A percentile compares a stretch with the other conserved stretches of the same genome.
Conservation (phyloP, 2,888 invertebrate genomes). For the Hesperia comma region DNA sequence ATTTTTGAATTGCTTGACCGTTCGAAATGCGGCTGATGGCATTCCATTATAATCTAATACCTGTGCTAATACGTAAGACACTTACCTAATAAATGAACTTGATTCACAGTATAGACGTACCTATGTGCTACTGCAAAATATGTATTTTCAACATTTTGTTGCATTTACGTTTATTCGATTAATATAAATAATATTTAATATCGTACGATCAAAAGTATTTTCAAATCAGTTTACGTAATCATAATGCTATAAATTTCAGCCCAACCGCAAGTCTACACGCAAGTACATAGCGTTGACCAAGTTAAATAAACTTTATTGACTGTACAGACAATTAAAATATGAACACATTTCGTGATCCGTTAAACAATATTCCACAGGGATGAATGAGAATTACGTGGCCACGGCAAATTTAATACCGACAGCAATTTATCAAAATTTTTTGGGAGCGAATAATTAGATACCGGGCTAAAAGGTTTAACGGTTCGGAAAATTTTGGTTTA, state of each 20-base stretch:
- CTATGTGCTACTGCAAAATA: no score
- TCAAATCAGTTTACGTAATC: no score
- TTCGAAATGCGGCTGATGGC: no score
- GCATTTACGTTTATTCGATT: no score
- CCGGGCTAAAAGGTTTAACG: slow-evolving; percentile 51
- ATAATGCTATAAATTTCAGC: not conserved
- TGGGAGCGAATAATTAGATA: slow-evolving; percentile 53
- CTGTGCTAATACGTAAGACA: no score
- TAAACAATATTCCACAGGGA: slow-evolving; percentile 2
- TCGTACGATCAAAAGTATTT: no score
- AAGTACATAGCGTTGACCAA: not conserved
- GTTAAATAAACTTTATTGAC: not conserved
- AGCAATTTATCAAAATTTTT: slow-evolving; percentile 57
- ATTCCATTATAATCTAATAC: no score
- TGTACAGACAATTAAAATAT: not conserved
- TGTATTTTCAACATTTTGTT: no score
- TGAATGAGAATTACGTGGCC: slow-evolving; percentile 3
- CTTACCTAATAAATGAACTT: no score
- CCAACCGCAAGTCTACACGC: not conserved
- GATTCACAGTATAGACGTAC: no score
- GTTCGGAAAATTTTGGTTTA: slow-evolving; percentile 53
- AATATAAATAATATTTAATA: no score
- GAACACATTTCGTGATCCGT: not conserved
- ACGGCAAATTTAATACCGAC: slow-evolving; percentile 12
- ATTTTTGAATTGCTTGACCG: no score